These are phyloP conservation scores for Deladenus siricidicola DNA, from an alignment of 2,888 invertebrate species.

Conservation along the genomic window DNA sequence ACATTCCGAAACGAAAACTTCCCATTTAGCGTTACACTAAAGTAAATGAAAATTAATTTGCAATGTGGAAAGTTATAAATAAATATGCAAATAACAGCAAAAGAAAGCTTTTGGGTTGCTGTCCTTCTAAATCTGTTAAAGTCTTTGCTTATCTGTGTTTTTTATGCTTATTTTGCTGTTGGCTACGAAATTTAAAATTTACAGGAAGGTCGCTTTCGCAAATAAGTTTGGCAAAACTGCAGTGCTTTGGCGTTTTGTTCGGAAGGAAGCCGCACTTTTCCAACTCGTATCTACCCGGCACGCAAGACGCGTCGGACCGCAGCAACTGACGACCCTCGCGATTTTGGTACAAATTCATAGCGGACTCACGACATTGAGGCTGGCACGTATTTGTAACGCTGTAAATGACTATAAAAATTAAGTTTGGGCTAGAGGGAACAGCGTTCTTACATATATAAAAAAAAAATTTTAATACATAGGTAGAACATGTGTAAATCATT, in stretches of 20 bases:
- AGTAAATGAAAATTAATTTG: constrained; percentile 1
- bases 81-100: too few species aligned
- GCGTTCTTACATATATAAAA: too few species aligned
- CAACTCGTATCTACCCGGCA: constrained; percentile 48
- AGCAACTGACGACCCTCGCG: constrained; percentile 45
- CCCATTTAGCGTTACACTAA: constrained; percentile 51
- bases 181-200: too few species aligned
- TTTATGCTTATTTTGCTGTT: too few species aligned
- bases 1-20: constrained; percentile 51
- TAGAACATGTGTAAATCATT: too few species aligned
- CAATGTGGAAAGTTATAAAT: neutral
- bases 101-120: too few species aligned
- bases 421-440: neutral
- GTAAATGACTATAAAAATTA: constrained; percentile 17
- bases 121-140: too few species aligned
- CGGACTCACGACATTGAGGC: constrained; percentile 49
- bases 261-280: constrained; percentile 49
- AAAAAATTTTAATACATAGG: too few species aligned
- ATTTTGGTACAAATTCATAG: constrained; percentile 51
- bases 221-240: constrained; percentile 48
- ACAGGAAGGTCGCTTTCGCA: constrained; percentile 50
- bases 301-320: constrained; percentile 47
- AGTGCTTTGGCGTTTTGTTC: constrained; percentile 42
- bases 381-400: constrained; percentile 51
- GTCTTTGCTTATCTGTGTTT: too few species aligned